Percentiles rank a stretch among this genome's conserved stretches.
Evolutionary conservation across 2,797 vertebrate species (phyloP).

Genomic region (Malacoraja senta): DNA sequence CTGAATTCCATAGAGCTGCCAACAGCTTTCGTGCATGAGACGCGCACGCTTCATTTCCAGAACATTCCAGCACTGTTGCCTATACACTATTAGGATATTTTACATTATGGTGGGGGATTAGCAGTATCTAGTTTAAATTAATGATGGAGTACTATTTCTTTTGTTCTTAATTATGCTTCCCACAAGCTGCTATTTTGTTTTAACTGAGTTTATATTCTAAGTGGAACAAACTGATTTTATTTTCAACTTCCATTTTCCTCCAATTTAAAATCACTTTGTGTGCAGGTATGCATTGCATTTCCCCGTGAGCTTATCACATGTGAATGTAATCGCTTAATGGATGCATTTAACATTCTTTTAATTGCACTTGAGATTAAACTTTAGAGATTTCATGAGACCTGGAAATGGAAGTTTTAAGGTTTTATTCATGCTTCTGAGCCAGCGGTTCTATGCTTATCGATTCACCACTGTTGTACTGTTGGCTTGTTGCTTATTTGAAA

Average conservation of each 20-base stretch:
- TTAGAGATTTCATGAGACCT: neutral
- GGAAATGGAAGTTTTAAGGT: neutral
- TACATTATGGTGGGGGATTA: neutral
- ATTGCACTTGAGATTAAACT: neutral
- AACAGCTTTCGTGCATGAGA: too few species aligned
- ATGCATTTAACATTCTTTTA: neutral
- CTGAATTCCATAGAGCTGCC: too few species aligned
- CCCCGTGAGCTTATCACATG: neutral
- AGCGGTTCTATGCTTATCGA: too few species aligned
- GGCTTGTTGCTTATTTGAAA: neutral
- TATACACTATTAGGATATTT: neutral
- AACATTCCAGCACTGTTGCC: too few species aligned
- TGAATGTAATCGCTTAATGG: neutral
- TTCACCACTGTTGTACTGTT: neutral
- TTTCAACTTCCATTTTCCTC: neutral
- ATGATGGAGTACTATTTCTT: neutral
- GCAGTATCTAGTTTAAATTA: neutral
- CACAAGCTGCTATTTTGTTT: neutral
- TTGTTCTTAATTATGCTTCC: neutral
- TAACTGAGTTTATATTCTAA: neutral
- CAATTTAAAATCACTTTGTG: neutral
- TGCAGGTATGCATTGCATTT: neutral
- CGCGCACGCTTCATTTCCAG: too few species aligned
- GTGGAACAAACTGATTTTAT: neutral
- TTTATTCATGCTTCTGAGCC: neutral